Evolutionary conservation across 2,113 vertebrate species (phyloP).

Genomic region (Sula dactylatra): DNA sequence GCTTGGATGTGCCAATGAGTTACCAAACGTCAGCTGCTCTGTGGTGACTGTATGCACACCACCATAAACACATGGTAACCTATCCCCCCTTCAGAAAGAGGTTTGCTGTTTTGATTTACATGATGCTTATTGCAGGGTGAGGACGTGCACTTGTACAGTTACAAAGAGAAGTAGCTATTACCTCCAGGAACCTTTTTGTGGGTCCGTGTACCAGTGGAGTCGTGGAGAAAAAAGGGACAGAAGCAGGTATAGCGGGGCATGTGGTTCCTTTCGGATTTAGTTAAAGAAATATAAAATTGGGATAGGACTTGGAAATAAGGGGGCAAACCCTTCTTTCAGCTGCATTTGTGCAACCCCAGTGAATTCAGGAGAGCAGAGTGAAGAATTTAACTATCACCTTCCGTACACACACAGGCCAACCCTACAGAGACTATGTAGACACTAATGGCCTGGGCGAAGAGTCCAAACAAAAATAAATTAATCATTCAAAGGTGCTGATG

Average conservation of each 20-base stretch:
- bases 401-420: background rate
- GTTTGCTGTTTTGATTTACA: background rate
- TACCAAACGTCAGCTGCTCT: background rate
- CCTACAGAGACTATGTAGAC: background rate
- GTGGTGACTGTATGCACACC: too few relatives aligned
- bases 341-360: background rate
- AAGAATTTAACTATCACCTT: background rate
- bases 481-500: background rate
- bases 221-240: background rate
- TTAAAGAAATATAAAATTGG: background rate
- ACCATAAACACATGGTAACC: fast-evolving
- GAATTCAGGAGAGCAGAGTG: background rate
- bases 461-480: background rate
- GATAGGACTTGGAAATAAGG: background rate
- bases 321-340: background rate
- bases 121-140: background rate
- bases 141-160: background rate
- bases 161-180: background rate
- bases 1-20: fast-evolving
- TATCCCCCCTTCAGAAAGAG: background rate
- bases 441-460: background rate
- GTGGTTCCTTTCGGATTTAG: background rate
- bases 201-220: background rate
- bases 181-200: background rate
- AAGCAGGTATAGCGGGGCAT: background rate